A percentile compares a stretch with the other conserved stretches of the same genome.
phyloP scores from a whole-genome alignment of 2,113 vertebrate species.

The Stegostoma tigrinum region DNA sequence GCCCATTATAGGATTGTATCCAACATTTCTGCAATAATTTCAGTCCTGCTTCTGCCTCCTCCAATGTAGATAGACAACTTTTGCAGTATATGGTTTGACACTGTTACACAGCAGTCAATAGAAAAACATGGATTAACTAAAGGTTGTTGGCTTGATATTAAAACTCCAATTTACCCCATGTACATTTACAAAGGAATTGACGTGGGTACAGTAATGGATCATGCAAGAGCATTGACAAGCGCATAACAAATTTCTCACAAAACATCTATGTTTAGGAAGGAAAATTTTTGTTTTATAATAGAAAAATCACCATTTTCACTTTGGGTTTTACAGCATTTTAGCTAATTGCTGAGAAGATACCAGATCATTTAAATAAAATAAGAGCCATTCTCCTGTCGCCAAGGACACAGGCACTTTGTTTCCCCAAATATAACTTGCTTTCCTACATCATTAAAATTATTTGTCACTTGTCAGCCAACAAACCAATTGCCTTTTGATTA shows the following conservation, averaged over 20 bases:
- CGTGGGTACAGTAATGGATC: neutral
- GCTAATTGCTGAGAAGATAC: neutral
- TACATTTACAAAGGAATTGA: neutral
- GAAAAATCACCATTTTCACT: neutral
- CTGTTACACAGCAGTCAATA: neutral
- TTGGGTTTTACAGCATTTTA: neutral
- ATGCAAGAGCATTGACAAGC: neutral
- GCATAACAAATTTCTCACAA: neutral
- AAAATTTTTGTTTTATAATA: neutral
- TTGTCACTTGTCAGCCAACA: neutral
- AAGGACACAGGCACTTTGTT: neutral
- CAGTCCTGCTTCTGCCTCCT: neutral
- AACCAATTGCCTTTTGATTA: neutral
- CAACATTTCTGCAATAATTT: neutral
- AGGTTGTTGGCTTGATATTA: neutral
- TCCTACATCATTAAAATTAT: too few relatives aligned
- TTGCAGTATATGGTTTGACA: neutral
- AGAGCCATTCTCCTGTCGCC: neutral
- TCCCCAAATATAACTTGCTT: neutral
- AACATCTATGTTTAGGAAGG: neutral
- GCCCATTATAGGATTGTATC: too few relatives aligned
- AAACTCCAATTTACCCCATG: neutral
- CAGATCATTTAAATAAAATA: neutral
- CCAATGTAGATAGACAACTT: neutral
- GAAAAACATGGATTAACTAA: neutral